These are phyloP conservation scores for Petrocephalus zakoni DNA, from an alignment of 2,113 vertebrate species.

Conservation along the genomic window DNA sequence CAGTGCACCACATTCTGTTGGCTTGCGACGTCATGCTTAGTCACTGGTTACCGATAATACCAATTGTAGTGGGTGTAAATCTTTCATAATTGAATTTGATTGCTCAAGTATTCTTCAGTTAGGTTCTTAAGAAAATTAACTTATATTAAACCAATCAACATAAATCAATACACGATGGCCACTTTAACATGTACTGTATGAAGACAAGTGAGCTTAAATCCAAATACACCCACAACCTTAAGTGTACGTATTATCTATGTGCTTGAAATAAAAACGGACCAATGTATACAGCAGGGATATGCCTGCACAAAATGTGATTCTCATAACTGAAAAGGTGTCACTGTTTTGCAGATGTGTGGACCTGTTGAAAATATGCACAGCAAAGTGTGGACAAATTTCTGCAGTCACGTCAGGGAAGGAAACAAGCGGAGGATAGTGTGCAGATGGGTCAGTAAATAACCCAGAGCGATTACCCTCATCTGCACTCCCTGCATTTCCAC, in stretches of 20 bases:
- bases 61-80: background rate
- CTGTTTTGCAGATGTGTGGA: background rate
- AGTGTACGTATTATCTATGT: background rate
- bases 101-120: background rate
- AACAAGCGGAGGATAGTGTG: background rate
- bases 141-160: background rate
- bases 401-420: background rate
- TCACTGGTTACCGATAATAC: background rate
- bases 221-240: background rate
- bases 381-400: background rate
- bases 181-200: background rate
- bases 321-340: background rate
- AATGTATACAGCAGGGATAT: background rate
- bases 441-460: background rate
- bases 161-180: background rate
- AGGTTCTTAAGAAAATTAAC: background rate
- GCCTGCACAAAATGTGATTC: background rate
- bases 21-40: background rate
- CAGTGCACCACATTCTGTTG: background rate
- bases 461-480: background rate
- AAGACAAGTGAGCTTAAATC: background rate
- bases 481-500: background rate
- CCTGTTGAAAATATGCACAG: background rate
- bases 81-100: background rate
- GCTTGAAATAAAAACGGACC: background rate